Conservation (phyloP, 2,797 vertebrate genomes). For the Molothrus ater region DNA sequence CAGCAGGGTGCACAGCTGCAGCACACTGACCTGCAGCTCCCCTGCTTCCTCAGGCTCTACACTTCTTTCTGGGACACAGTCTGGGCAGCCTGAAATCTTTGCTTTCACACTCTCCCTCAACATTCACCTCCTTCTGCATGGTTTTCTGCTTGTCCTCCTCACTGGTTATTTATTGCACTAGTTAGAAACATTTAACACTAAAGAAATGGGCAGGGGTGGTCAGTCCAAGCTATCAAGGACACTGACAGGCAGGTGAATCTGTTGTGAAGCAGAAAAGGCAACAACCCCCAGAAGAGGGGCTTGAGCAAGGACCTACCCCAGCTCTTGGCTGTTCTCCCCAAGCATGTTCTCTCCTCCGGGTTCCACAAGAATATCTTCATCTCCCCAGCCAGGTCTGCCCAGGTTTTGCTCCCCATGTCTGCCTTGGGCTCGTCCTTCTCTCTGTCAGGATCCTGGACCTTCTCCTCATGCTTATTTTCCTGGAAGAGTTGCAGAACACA, state of each 20-base stretch:
- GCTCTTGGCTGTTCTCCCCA: slow-evolving; percentile 93
- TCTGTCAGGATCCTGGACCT: slow-evolving; percentile 77
- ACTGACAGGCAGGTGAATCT: background rate
- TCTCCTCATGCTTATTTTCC: slow-evolving; percentile 75
- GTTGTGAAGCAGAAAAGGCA: background rate
- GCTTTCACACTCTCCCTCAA: background rate
- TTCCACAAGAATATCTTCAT: slow-evolving; percentile 93
- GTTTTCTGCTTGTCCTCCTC: background rate
- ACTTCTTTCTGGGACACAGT: fast-evolving
- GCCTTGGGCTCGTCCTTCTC: slow-evolving; percentile 80
- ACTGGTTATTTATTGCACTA: background rate
- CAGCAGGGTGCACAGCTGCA: background rate
- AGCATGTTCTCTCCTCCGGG: slow-evolving; percentile 90
- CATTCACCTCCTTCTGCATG: background rate
- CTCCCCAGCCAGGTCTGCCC: slow-evolving; percentile 83
- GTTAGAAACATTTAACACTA: background rate
- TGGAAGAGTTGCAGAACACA: slow-evolving; percentile 73
- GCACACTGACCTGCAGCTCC: background rate
- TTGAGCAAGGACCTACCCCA: slow-evolving; percentile 87
- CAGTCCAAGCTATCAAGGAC: background rate
- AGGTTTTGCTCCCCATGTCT: slow-evolving; percentile 85
- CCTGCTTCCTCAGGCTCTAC: fast-evolving
- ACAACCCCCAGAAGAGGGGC: background rate
- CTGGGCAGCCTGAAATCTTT: background rate
- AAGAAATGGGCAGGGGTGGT: background rate